A percentile compares a stretch with the other conserved stretches of the same genome.
phyloP scores from a whole-genome alignment of 2,888 invertebrate genomes.

The Rosalia funebris region DNA sequence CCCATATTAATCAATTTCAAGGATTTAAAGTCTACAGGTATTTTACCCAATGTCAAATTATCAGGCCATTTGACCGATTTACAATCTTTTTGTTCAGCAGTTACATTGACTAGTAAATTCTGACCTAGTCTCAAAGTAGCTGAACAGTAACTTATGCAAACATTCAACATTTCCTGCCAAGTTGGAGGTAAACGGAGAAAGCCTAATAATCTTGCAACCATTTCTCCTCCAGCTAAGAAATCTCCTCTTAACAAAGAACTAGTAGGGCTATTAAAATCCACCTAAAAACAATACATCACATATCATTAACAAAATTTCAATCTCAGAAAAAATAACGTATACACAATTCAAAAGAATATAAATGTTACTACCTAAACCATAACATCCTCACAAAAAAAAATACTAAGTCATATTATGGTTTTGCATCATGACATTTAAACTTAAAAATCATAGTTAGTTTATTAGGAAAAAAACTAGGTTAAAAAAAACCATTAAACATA shows the following conservation, averaged over 20 bases:
- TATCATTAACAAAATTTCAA: no score
- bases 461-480: no score
- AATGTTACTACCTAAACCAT: no score
- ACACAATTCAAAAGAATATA: no score
- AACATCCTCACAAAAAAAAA: no score
- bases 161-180: conserved; percentile 80
- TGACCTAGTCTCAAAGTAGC: conserved; percentile 72
- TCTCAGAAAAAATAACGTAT: no score
- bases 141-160: conserved; percentile 82
- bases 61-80: conserved; percentile 73
- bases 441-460: no score
- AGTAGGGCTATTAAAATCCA: conserved; percentile 79
- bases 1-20: conserved; percentile 63
- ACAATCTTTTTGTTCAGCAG: conserved; percentile 77
- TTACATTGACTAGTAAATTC: conserved; percentile 66
- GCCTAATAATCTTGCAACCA: conserved; percentile 80
- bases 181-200: conserved; percentile 82
- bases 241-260: conserved; percentile 75
- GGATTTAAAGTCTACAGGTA: conserved; percentile 65
- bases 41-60: conserved; percentile 49
- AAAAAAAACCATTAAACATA: no score
- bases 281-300: no score
- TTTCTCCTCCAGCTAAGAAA: conserved; percentile 76
- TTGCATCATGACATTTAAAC: no score
- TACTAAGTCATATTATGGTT: no score